Evolutionary conservation across 2,888 invertebrate species (phyloP), one percentile per base, ranked within the genome.

Genomic region (Amphipyra tragopoginis): DNA sequence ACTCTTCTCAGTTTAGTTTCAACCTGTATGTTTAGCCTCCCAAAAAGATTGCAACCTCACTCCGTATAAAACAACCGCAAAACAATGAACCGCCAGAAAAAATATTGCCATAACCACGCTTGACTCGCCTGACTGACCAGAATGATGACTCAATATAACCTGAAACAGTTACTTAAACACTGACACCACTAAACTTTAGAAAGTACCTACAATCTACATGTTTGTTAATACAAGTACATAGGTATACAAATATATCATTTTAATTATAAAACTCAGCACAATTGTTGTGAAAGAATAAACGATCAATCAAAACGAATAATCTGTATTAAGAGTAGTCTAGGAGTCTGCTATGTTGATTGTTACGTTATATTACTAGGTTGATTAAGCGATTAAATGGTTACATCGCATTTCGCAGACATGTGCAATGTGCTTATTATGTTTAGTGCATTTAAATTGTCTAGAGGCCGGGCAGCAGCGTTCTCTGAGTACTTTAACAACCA

Each of bases 251-350:
- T 57, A 67, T 59, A 61, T 57, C 14, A 61, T 55, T 75, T 71
- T 80, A 79, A 79, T 80, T 75, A 72, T 54, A 72, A 80, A 75
- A 70, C 62, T 63, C 65, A 50, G 44, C 67, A 65, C 65, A 58
- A 53, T 61, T 2, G 51, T 80, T 77, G 47, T 68, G 78, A 72
- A 80, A 78, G 67, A 67, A 68, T 57, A 58, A 65, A 50, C 60
- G 57, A 77, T 77, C 67, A 59, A 63, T 80, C 75, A 63, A 36
- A 7, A 40, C 15, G 45, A 58, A 51, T 68, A 72, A 65, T 64
- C 73, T 65, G 52, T 45, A 60, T 57, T 60, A 48, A 39, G 44
- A 21, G 11, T 64, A 68, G 68, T 62, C 56, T 26, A 54, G 45
- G 75, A 74, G 70, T n/a, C 11, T n/a, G 50, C 9, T 9, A 34